Evolutionary conservation across 2,113 vertebrate genomes (phyloP), one percentile per base, ranked within the genome.

Genomic region (Procavia capensis): DNA sequence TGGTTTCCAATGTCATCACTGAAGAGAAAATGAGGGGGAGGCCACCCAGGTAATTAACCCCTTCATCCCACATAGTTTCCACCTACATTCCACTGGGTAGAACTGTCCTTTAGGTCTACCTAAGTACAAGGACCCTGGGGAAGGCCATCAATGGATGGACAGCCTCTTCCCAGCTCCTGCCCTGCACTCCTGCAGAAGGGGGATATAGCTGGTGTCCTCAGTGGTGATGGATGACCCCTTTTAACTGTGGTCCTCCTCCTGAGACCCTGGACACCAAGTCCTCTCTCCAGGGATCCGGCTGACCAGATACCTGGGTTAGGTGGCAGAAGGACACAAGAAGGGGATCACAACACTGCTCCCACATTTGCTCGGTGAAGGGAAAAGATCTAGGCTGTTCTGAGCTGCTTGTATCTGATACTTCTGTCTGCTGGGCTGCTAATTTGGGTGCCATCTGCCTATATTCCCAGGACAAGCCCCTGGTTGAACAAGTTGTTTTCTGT

Each of bases 391-490:
- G 50, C 76, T 94, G 27, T 78, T 85, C 29, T 0, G 10, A 95
- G 82, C 61, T 45, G 20, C 66, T 27, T 19, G 24, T 54, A 24
- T 72, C 79, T 14, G 63, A 61, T 91, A 57, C 19, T 80, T 96
- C 88, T 79, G 31, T 95, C 80, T 85, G 57, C 61, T 1, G 6
- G 61, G 81, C 50, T 72, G 34, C 81, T 87, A 87, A 88, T 92
- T 97, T 95, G 31, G 6, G 88, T 50, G 43, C 94, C 94, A 93
- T 95, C 90, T 92, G 86, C 93, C 92, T 85, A n/a, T 13, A 64
- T 81, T 78, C 41, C 68, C 45, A 92, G 92, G 29, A 57, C 68
- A 36, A 57, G 66, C 81, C 17, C 47, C 0, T 2, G 31, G 83
- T 64, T 80, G 83, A 94, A 86, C 63, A 95, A 31, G 14, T 78